These are phyloP conservation scores for Lomographa bimaculata DNA, from an alignment of 2,888 invertebrate genomes.

Conservation along the genomic window DNA sequence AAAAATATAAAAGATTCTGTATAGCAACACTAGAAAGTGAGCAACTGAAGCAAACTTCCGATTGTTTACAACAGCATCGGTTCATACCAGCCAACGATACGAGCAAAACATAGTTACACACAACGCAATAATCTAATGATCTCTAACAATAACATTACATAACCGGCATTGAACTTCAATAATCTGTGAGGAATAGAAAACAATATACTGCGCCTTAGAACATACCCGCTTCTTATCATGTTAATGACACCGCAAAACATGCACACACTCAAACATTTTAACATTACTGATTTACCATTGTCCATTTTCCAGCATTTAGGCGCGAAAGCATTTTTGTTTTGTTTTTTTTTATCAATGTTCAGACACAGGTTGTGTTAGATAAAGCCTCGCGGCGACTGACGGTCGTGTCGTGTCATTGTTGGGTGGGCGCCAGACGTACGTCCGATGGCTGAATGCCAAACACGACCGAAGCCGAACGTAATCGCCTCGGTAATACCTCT, in stretches of 20 bases:
- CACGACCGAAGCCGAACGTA: slow-evolving; percentile 8
- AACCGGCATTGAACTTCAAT: slow-evolving; percentile 62
- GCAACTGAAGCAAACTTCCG: slow-evolving; percentile 2
- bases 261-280: slow-evolving; percentile 43
- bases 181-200: slow-evolving; percentile 39
- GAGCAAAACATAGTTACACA: background rate
- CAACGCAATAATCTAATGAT: slow-evolving; percentile 4
- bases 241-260: slow-evolving; percentile 43
- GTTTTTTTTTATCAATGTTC: slow-evolving; percentile 36
- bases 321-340: slow-evolving; percentile 61
- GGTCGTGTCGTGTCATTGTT: slow-evolving; percentile 58
- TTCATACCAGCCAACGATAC: background rate
- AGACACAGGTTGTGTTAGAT: slow-evolving; percentile 46
- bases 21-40: no score
- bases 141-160: slow-evolving; percentile 55
- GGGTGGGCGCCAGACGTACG: slow-evolving; percentile 57
- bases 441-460: slow-evolving; percentile 54
- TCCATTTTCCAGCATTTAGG: slow-evolving; percentile 69
- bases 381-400: slow-evolving; percentile 55
- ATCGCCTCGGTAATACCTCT: slow-evolving; percentile 24
- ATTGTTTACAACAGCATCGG: slow-evolving; percentile 10
- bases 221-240: slow-evolving; percentile 33
- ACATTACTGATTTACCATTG: slow-evolving; percentile 50
- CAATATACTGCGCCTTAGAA: slow-evolving; percentile 49
- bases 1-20: no score